Percentiles rank a stretch among this genome's conserved stretches.
Evolutionary conservation across 2,797 vertebrate genomes (phyloP).

Genomic region (Capromys pilorides): DNA sequence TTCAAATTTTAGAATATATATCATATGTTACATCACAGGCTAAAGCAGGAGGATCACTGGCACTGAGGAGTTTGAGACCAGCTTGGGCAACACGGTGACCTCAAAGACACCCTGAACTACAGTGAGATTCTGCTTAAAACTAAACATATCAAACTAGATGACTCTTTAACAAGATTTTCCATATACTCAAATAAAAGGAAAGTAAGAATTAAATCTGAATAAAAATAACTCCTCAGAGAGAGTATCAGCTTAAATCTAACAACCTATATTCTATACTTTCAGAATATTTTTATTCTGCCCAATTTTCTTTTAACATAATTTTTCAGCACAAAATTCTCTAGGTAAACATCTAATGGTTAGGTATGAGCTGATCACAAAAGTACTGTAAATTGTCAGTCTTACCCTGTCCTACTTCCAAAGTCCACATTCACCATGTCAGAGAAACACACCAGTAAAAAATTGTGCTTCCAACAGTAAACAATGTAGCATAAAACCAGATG

Average conservation of each 20-base stretch:
- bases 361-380: slow-evolving; percentile 47
- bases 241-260: slow-evolving; percentile 42
- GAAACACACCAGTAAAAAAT: slow-evolving; percentile 23
- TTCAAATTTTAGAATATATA: slow-evolving; percentile 21
- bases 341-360: not conserved
- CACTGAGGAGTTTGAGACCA: not conserved
- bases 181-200: slow-evolving; percentile 13
- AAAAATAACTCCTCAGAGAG: slow-evolving; percentile 1
- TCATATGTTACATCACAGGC: not conserved
- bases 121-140: not conserved
- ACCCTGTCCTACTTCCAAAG: slow-evolving; percentile 40
- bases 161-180: slow-evolving; percentile 36
- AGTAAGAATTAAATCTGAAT: slow-evolving; percentile 31
- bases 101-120: not conserved
- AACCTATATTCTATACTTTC: not conserved
- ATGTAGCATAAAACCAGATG: not conserved
- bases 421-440: slow-evolving; percentile 9
- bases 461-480: slow-evolving; percentile 45
- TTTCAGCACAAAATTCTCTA: slow-evolving; percentile 33
- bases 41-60: not conserved
- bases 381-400: slow-evolving; percentile 12
- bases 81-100: not conserved
- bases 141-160: not conserved
- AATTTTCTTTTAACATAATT: slow-evolving; percentile 41
- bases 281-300: slow-evolving; percentile 46